A percentile compares a stretch with the other conserved stretches of the same genome.
phyloP scores from a whole-genome alignment of 2,797 vertebrate species.

The Clarias fuscus region DNA sequence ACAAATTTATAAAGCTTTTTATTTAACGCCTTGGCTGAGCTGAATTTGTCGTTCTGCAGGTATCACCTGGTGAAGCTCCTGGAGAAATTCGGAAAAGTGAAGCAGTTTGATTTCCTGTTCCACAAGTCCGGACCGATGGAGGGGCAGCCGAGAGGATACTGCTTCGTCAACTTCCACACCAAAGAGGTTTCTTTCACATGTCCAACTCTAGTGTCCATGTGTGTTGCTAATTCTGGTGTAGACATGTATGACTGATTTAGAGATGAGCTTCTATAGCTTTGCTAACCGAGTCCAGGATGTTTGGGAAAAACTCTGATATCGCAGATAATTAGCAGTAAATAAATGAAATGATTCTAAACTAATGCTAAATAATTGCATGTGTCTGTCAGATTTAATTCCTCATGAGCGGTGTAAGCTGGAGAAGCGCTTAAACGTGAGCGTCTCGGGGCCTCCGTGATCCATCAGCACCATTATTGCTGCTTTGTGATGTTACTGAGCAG shows the following conservation, averaged over 20 bases:
- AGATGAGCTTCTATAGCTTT: background rate
- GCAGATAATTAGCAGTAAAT: background rate
- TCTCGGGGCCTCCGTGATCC: constrained; percentile 1
- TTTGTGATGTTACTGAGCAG: constrained; percentile 11
- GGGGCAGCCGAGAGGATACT: constrained; percentile 97
- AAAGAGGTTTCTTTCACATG: constrained; percentile 82
- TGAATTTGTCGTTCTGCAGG: constrained; percentile 67
- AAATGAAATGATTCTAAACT: background rate
- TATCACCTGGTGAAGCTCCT: constrained; percentile 95
- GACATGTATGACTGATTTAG: background rate
- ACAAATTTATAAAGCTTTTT: background rate
- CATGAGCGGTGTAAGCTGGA: background rate
- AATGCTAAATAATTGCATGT: background rate
- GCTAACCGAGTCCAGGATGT: background rate
- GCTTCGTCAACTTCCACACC: constrained; percentile 98
- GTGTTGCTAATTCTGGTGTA: background rate
- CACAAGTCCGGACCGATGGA: constrained; percentile 97
- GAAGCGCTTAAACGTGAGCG: background rate
- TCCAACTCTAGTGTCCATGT: background rate
- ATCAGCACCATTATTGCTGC: background rate
- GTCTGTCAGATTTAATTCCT: background rate
- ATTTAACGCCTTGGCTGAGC: background rate
- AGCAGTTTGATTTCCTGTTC: constrained; percentile 98
- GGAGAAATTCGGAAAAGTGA: constrained; percentile 95
- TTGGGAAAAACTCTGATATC: background rate